Percentiles rank a stretch among this genome's conserved stretches.
Conservation (phyloP, 53 echinoderm and acorn worm genomes). For the Temnopleurus reevesii region DNA sequence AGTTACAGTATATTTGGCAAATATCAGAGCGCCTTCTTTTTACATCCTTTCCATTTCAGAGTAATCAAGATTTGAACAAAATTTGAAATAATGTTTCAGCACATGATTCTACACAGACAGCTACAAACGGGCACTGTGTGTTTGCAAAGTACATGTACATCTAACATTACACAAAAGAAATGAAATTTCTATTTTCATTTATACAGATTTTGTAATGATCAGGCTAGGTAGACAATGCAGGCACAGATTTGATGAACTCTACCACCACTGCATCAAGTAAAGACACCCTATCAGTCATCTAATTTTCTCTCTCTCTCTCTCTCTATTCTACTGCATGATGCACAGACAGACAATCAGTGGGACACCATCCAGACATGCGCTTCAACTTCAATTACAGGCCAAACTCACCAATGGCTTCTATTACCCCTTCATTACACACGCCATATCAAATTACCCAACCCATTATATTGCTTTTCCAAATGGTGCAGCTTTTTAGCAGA, state of each 20-base stretch:
- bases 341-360: background rate
- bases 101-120: background rate
- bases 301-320: conserved; percentile 54
- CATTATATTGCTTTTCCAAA: conserved; percentile 42
- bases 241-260: background rate
- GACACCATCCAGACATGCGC: conserved; percentile 14
- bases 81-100: no score
- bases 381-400: conserved; percentile 51
- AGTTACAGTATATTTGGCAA: no score
- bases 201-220: background rate
- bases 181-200: background rate
- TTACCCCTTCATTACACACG: conserved; percentile 50
- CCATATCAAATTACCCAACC: conserved; percentile 48
- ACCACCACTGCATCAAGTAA: background rate
- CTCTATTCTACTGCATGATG: conserved; percentile 39
- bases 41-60: no score
- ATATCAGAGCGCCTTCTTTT: no score
- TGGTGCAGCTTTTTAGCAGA: no score
- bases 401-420: background rate
- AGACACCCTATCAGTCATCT: conserved; percentile 29
- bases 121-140: background rate
- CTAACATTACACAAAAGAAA: background rate
- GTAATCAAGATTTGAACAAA: background rate
- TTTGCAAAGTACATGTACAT: background rate
- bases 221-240: background rate